Evolutionary conservation across 2,797 vertebrate genomes (phyloP).

Genomic region (Cheirogaleus major): DNA sequence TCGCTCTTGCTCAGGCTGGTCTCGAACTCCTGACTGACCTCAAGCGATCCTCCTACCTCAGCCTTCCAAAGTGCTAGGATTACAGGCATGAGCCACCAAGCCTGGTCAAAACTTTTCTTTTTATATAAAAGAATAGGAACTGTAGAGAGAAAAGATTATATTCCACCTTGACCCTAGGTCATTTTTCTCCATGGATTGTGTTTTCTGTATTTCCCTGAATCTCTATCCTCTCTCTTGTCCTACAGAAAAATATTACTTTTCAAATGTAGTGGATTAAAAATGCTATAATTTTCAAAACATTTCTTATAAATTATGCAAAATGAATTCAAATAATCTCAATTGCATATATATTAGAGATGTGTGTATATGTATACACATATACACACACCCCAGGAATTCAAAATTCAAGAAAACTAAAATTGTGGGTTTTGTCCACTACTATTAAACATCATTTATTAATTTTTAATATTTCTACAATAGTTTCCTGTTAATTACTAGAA

Average conservation of each 20-base stretch:
- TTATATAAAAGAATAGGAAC: background rate
- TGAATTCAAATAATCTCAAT: background rate
- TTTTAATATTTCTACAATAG: constrained; percentile 5
- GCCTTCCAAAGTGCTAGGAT: background rate
- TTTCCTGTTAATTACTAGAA: background rate
- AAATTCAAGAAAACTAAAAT: background rate
- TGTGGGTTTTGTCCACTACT: background rate
- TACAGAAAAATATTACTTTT: background rate
- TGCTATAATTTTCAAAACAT: constrained; percentile 50
- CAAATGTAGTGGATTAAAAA: background rate
- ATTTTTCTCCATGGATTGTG: background rate
- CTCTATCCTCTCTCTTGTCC: background rate
- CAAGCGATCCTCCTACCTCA: background rate
- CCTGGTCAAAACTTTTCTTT: background rate
- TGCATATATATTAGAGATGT: background rate
- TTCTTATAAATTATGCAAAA: constrained; percentile 38
- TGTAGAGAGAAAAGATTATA: background rate
- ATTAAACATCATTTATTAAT: background rate
- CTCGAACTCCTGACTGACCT: background rate
- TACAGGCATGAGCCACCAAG: background rate
- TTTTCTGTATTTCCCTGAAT: background rate
- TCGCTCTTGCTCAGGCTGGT: background rate
- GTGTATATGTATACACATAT: background rate
- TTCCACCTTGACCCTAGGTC: background rate
- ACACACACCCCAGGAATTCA: background rate